phyloP scores from a whole-genome alignment of 1,140 invertebrate genomes.

The Parapsyche elsis region DNA sequence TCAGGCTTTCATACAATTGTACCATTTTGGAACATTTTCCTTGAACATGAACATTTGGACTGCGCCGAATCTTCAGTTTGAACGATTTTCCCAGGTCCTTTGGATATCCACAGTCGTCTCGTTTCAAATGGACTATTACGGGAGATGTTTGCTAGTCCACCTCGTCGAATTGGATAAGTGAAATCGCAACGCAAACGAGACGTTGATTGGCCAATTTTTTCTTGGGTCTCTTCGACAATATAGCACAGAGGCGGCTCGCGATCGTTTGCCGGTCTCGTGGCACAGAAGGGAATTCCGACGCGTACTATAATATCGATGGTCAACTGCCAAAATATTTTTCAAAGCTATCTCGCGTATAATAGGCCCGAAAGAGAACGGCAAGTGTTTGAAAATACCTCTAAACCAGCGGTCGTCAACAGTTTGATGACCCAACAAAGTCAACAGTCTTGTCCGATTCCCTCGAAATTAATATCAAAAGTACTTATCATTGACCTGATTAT shows the following conservation, averaged over 20 bases:
- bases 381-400: conserved; percentile 44
- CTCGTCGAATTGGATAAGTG: not conserved
- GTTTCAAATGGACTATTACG: not conserved
- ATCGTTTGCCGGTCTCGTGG: not conserved
- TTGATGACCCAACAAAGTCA: too few species aligned
- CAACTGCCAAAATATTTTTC: conserved; percentile 54
- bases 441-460: too few species aligned
- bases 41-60: too few species aligned
- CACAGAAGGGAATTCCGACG: conserved; percentile 49
- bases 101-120: not conserved
- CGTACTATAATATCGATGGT: conserved; percentile 54
- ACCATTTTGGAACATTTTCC: too few species aligned
- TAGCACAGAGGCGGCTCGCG: not conserved
- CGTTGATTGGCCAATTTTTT: not conserved
- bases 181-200: not conserved
- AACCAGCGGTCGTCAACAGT: conserved; percentile 10
- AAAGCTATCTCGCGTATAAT: conserved; percentile 43
- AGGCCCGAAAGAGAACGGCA: conserved; percentile 42
- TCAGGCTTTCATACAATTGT: too few species aligned
- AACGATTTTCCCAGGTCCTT: too few species aligned
- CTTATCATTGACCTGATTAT: too few species aligned
- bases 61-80: too few species aligned
- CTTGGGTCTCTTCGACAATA: too few species aligned
- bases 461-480: too few species aligned
- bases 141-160: not conserved